A percentile compares a stretch with the other conserved stretches of the same genome.
Evolutionary conservation across 2,113 vertebrate genomes (phyloP).

Genomic region (Eptesicus fuscus): DNA sequence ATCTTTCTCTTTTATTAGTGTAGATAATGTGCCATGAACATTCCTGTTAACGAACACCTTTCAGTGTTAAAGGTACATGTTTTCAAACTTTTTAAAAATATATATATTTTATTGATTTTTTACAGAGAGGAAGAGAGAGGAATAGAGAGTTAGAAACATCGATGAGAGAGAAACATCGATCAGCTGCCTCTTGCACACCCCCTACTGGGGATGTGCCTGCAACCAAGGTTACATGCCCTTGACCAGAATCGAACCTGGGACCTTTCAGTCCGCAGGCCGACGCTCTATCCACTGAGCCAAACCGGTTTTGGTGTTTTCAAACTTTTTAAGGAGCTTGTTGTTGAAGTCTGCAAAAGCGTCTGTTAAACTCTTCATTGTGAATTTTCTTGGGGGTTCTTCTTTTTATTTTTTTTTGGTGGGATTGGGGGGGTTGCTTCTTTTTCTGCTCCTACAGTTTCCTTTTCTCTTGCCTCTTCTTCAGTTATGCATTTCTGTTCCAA

Average conservation of each 20-base stretch:
- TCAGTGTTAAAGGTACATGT: background rate
- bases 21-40: background rate
- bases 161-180: too few species aligned
- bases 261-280: too few species aligned
- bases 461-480: background rate
- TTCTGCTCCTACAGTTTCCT: background rate
- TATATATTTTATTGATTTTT: too few species aligned
- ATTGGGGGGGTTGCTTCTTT: background rate
- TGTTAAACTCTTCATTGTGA: background rate
- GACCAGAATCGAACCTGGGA: too few species aligned
- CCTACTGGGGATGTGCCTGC: too few species aligned
- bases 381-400: background rate
- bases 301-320: too few species aligned
- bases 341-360: background rate
- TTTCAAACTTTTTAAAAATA: background rate
- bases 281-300: too few species aligned
- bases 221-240: too few species aligned
- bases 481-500: background rate
- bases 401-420: background rate
- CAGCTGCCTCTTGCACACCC: too few species aligned
- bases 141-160: too few species aligned
- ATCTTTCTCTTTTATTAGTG: too few species aligned
- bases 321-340: background rate
- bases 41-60: background rate
- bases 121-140: too few species aligned